These are phyloP conservation scores for Erebia aethiops DNA, from an alignment of 2,888 invertebrate genomes.

Conservation along the genomic window DNA sequence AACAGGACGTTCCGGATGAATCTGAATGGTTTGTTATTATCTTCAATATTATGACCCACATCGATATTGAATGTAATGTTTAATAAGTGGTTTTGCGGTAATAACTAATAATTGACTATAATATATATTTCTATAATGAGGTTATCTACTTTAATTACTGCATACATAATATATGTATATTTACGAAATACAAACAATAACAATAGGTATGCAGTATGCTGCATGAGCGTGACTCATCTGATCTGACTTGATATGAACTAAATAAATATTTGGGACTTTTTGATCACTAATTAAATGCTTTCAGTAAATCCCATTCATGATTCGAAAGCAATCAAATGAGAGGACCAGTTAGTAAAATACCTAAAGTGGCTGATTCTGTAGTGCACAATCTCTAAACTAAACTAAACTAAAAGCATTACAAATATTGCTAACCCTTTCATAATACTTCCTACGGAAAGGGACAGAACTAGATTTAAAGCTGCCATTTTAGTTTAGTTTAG, in stretches of 20 bases:
- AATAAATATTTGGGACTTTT: not conserved
- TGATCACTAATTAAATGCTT: not conserved
- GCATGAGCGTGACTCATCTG: too few relatives aligned
- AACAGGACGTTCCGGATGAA: not conserved
- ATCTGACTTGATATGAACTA: not conserved
- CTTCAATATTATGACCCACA: constrained; percentile 57
- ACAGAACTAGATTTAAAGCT: too few relatives aligned
- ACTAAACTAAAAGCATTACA: too few relatives aligned
- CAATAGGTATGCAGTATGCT: too few relatives aligned
- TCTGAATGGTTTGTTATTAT: constrained; percentile 9
- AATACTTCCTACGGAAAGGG: too few relatives aligned
- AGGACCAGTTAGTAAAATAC: too few relatives aligned
- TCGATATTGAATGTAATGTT: constrained; percentile 44
- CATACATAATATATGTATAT: not conserved
- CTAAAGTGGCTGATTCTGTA: too few relatives aligned
- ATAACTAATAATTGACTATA: constrained; percentile 56
- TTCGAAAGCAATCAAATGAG: too few relatives aligned
- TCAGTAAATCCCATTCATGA: too few relatives aligned
- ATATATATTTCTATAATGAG: constrained; percentile 43
- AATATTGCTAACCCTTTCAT: too few relatives aligned
- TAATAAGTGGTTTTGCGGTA: constrained; percentile 45
- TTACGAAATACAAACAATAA: not conserved
- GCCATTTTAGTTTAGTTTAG: too few relatives aligned
- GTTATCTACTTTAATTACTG: not conserved
- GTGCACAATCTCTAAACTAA: too few relatives aligned